phyloP scores from a whole-genome alignment of 2,888 invertebrate species.

The Ophioninae sp. region DNA sequence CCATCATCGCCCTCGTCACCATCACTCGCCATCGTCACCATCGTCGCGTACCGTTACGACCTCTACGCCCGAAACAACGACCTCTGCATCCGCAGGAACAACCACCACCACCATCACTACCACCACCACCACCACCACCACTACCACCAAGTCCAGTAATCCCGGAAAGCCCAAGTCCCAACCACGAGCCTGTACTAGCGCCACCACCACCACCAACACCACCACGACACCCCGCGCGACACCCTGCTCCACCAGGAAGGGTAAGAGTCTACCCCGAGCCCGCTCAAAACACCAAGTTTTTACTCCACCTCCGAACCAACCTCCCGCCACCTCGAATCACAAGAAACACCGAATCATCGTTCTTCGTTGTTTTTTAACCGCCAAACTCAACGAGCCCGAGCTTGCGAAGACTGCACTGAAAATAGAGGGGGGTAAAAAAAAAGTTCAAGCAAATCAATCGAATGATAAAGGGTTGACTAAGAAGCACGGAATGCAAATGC shows the following conservation, averaged over 20 bases:
- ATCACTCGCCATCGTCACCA: constrained; percentile 58
- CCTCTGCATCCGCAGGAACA: constrained; percentile 50
- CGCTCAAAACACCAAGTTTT: constrained; percentile 71
- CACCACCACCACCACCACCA: constrained; percentile 46
- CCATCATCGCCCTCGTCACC: constrained; percentile 58
- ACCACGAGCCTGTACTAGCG: constrained; percentile 81
- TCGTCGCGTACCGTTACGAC: constrained; percentile 49
- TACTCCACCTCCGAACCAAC: constrained; percentile 36
- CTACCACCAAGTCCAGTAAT: constrained; percentile 69
- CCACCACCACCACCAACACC: constrained; percentile 80
- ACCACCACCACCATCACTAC: constrained; percentile 55
- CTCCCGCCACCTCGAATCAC: constrained; percentile 38
- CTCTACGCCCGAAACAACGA: constrained; percentile 51
- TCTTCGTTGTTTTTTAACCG: constrained; percentile 33
- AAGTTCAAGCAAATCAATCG: background rate
- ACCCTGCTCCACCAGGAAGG: constrained; percentile 81
- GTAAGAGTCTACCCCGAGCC: constrained; percentile 81
- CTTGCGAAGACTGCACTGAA: constrained; percentile 20
- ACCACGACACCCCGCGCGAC: constrained; percentile 82
- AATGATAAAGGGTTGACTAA: background rate
- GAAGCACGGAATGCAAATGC: constrained; percentile 2
- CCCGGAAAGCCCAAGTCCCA: constrained; percentile 75
- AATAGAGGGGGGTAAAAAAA: constrained; percentile 5
- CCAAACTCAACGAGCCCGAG: constrained; percentile 27
- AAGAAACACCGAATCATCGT: constrained; percentile 47